Conservation (phyloP, 2,113 vertebrate species). For the Eleginops maclovinus region DNA sequence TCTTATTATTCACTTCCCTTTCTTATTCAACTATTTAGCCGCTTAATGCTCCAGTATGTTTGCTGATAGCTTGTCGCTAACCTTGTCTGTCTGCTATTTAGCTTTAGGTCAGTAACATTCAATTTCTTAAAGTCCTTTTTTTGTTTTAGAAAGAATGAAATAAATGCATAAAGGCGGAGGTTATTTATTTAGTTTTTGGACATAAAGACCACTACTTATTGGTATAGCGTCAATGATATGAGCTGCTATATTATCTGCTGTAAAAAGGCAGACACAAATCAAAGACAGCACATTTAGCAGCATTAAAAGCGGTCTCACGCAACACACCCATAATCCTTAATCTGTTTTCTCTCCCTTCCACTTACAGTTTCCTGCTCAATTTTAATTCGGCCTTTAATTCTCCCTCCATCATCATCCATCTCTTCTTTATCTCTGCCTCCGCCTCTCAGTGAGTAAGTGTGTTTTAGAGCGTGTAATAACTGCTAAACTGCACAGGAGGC, state of each 20-base stretch:
- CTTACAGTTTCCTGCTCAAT: conserved; percentile 16
- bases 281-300: not conserved
- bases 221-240: not conserved
- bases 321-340: conserved; percentile 8
- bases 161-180: too few relatives aligned
- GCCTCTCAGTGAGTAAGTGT: conserved; percentile 48
- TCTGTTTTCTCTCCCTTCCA: conserved; percentile 2
- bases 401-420: conserved; percentile 41
- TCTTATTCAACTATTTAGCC: too few relatives aligned
- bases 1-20: too few relatives aligned
- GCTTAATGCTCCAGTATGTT: not conserved
- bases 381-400: conserved; percentile 43
- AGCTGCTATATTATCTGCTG: not conserved
- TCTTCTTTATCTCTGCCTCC: conserved; percentile 27
- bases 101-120: not conserved
- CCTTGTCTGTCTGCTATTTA: not conserved
- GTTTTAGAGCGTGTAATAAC: conserved; percentile 70
- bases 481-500: conserved; percentile 73
- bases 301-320: conserved; percentile 4
- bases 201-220: not conserved
- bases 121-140: too few relatives aligned
- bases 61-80: not conserved
- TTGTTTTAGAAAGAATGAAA: too few relatives aligned
- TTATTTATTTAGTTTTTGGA: not conserved
- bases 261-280: not conserved